These are phyloP conservation scores for Hyles euphorbiae DNA, from an alignment of 1,140 invertebrate genomes.

Conservation along the genomic window DNA sequence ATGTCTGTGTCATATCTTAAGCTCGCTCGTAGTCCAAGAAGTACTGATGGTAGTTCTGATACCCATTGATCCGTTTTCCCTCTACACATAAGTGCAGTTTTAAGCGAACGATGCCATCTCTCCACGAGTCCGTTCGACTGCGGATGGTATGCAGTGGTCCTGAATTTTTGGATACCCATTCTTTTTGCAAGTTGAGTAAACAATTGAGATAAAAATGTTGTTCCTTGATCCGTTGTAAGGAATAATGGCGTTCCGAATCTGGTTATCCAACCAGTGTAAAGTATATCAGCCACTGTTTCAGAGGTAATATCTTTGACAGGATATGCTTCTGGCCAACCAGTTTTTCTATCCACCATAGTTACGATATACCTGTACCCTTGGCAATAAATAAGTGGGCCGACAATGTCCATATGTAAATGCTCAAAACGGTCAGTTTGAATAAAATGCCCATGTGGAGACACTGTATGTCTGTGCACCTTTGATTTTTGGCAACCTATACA, in stretches of 20 bases:
- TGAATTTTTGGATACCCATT: neutral
- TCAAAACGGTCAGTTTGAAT: constrained; percentile 41
- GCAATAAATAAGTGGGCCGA: constrained; percentile 26
- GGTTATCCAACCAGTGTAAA: constrained; percentile 34
- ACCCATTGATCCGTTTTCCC: neutral
- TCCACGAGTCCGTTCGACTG: constrained; percentile 6
- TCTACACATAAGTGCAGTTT: neutral
- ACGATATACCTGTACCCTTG: constrained; percentile 50
- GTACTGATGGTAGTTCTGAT: neutral
- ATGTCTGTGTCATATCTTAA: constrained; percentile 1
- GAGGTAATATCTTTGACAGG: constrained; percentile 57
- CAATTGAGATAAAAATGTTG: constrained; percentile 4
- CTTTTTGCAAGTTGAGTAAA: constrained; percentile 3
- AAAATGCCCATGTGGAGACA: constrained; percentile 20
- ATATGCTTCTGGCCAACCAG: constrained; percentile 67
- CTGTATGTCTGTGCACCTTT: constrained; percentile 20
- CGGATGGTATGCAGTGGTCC: constrained; percentile 8
- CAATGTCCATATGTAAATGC: constrained; percentile 68
- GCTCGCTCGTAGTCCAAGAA: constrained; percentile 5
- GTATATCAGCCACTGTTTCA: constrained; percentile 23
- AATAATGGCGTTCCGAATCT: constrained; percentile 31
- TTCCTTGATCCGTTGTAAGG: constrained; percentile 1
- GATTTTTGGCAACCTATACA: constrained; percentile 34
- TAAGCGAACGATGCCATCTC: constrained; percentile 3
- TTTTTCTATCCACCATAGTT: constrained; percentile 65